Evolutionary conservation across 2,113 vertebrate genomes (phyloP), one percentile per base, ranked within the genome.

Genomic region (Spheniscus mendiculus): DNA sequence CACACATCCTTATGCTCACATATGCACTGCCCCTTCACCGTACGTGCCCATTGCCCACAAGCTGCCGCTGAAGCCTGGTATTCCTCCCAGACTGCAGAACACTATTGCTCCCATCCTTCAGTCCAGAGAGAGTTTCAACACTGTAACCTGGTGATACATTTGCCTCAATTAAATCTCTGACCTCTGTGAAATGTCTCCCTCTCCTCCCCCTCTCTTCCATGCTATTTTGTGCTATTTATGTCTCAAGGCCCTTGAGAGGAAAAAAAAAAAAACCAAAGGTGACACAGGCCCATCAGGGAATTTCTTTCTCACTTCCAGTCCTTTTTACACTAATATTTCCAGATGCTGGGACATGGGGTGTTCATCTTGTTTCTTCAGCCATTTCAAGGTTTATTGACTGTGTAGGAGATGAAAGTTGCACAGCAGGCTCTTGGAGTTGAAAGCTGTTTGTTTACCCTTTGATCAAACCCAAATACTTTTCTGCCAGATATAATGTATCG

Each of bases 381-480:
- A 84, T 76, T 93, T 95, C 83, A 89, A 65, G 65, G 63, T 82
- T 92, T 92, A 90, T 87, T 90, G 72, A 72, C 77, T 87, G 52
- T 65, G 70, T 17, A 71, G 69, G 77, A 93, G 91, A 89, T 71
- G 55, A 76, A 89, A 95, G 71, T 66, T 50, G 32, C 81, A 55
- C 61, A 79, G 76, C 71, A 65, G 61, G 88, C 55, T 74, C 71
- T 50, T 61, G 61, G 76, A 83, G 47, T 56, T 89, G 65, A 95
- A 92, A 95, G 72, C 45, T 71, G 71, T 65, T 94, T 95, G 36
- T 95, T 95, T 89, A 84, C 61, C 65, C 89, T 93, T 92, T 96
- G 94, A 96, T 94, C 89, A 96, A 93, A 76, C 45, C 40, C 65
- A 76, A 93, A 71, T 47, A 82, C 44, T 91, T 92, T 63, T 73